phyloP scores from a whole-genome alignment of 2,113 vertebrate species.

The Blennius ocellaris region DNA sequence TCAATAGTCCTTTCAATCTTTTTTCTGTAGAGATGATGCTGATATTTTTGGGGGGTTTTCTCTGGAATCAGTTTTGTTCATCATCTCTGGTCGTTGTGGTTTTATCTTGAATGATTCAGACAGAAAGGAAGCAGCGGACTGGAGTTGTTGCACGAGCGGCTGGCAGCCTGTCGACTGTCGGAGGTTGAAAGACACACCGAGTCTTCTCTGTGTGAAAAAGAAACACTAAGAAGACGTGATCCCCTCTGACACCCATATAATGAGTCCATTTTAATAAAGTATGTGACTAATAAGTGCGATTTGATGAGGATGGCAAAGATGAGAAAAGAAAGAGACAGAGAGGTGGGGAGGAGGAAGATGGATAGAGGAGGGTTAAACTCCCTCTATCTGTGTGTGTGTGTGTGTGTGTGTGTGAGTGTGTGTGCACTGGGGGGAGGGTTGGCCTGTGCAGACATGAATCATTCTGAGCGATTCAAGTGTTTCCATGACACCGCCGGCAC shows the following conservation, averaged over 20 bases:
- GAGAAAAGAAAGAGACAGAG: constrained; percentile 37
- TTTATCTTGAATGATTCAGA: constrained; percentile 1
- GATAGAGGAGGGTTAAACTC: constrained; percentile 89
- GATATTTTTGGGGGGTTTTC: no score
- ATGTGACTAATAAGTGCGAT: constrained; percentile 73
- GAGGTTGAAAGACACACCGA: constrained; percentile 35
- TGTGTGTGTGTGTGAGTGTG: constrained; percentile 31
- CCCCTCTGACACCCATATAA: constrained; percentile 70
- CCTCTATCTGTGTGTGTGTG: constrained; percentile 75
- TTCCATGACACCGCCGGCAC: constrained; percentile 99
- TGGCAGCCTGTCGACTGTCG: constrained; percentile 26
- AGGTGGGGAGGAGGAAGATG: constrained; percentile 26
- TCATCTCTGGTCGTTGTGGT: constrained; percentile 19
- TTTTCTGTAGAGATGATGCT: no score
- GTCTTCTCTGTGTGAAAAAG: constrained; percentile 47
- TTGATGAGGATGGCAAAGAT: constrained; percentile 64
- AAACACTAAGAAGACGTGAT: constrained; percentile 64
- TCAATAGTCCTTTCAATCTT: no score
- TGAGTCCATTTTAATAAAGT: constrained; percentile 72
- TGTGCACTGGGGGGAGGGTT: constrained; percentile 81
- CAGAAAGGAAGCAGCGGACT: constrained; percentile 2
- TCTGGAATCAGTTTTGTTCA: background rate
- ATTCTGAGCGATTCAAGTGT: constrained; percentile 96
- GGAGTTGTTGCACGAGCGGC: constrained; percentile 24
- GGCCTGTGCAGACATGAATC: constrained; percentile 93